Base-by-base conservation (phyloP, 2,113 vertebrate genomes). In the Vicugna pacos region DNA sequence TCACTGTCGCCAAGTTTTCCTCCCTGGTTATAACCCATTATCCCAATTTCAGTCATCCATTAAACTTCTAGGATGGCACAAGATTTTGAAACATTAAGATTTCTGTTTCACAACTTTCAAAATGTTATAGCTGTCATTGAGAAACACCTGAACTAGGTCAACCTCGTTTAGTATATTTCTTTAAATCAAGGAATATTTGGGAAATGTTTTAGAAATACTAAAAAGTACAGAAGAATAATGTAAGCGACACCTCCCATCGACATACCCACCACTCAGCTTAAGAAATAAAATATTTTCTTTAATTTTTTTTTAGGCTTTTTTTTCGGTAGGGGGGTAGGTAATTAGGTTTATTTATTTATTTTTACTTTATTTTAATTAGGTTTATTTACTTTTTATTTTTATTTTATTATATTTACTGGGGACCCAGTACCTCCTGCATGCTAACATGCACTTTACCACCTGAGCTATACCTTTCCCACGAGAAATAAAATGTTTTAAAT, bases 61-160 rank as follows among this genome's bases (percentile, higher is more conserved):
- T 83, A 62, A 93, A 56, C 20, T 50, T 38, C 32, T 80, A 58
- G 85, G 42, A 80, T 38, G 28, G 64, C 32, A 24, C 12, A 75
- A 81, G n/a, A 91, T 50, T 95, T 58, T 87, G 81, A 77, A 73
- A 90, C 81, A 17, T 30, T 70, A 89, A 58, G 9, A 82, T 38
- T 81, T 92, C 60, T 65, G 42, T 87, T 92, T 95, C 11, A 91
- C 19, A 84, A 35, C 14, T 70, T 82, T 1, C 56, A 87, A 91
- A 65, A 35, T 42, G 70, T 65, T 73, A 88, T 14, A 10, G 35
- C 26, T 69, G 42, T 54, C 62, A 67, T 15, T 58, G 26, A 95
- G n/a, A 35, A 95, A 82, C 4, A 35, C 46, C 35, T 92, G 35
- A 96, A 91, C 11, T 75, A 75, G 72, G 9, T 56, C 20, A 38